Percentiles rank a stretch among this genome's conserved stretches.
These are phyloP conservation scores for Lasiurus cinereus DNA, from an alignment of 2,113 vertebrate genomes.

Conservation along the genomic window DNA sequence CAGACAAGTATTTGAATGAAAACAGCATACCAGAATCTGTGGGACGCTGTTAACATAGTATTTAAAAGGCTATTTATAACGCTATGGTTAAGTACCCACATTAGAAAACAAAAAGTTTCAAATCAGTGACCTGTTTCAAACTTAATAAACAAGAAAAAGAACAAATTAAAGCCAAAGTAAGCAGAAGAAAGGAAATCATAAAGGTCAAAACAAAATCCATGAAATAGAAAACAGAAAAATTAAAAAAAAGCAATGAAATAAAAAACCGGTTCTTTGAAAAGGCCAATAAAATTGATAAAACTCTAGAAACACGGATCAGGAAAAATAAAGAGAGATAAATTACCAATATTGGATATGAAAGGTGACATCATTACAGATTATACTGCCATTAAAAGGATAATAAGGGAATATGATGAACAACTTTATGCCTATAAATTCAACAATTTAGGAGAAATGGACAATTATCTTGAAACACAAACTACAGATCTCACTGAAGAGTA, in stretches of 20 bases:
- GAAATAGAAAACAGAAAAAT: conserved; percentile 36
- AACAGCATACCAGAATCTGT: not conserved
- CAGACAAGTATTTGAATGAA: conserved; percentile 39
- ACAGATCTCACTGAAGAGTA: not conserved
- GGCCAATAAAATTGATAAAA: conserved; percentile 33
- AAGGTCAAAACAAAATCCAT: conserved; percentile 52
- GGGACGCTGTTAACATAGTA: not conserved
- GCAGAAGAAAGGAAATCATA: conserved; percentile 47
- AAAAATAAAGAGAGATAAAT: not conserved
- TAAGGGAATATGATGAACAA: not conserved
- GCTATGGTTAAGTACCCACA: not conserved
- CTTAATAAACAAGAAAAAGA: not conserved
- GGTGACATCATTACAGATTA: not conserved
- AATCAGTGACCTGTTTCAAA: conserved; percentile 14
- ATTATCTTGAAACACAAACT: conserved; percentile 32
- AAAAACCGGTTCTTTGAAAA: conserved; percentile 33
- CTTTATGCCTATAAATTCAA: not conserved
- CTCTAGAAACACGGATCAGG: not conserved
- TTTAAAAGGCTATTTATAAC: not conserved
- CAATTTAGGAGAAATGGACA: not conserved
- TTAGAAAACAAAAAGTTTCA: conserved; percentile 28
- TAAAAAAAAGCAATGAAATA: conserved; percentile 38
- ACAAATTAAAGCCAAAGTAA: conserved; percentile 18
- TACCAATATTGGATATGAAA: not conserved
- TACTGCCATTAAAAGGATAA: not conserved